Base-by-base conservation (phyloP, 2,113 vertebrate genomes). In the Mixornis gularis region DNA sequence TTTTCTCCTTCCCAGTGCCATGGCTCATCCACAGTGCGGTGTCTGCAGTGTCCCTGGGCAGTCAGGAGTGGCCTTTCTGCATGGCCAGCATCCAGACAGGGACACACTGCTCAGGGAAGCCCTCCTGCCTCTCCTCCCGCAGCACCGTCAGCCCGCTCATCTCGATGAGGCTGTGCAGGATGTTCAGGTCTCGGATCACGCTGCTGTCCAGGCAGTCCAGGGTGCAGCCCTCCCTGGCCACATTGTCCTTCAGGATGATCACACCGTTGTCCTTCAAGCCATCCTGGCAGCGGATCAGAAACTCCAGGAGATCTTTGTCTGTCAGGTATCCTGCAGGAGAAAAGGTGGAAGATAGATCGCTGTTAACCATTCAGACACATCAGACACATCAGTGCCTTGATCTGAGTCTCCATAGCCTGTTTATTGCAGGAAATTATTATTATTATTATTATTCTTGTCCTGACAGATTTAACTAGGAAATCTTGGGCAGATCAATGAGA, bases 41-140 rank as follows among this genome's bases (percentile, higher is more conserved):
- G 14, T 38, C 26, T 64, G 63, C 8, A 12, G 46, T 10, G 24
- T 9, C 56, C 3, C 6, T 3, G 6, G 16, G 27, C 27, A 44
- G 4, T 96, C 87, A 94, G 85, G 79, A 92, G 36, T 29, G 78
- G 64, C 43, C 17, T 26, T 96, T 96, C 72, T 96, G 96, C 98
- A 99, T 97, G 4, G 99, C 98, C 17, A 99, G 92, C 98, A 98
- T 99, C 99, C 99, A 99, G 58, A 99, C 98, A 0, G 99, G 99
- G 34, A 99, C 97, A 49, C 98, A 98, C 88, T 97, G 88, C 43
- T 99, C 99, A 1, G 99, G 99, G 55, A 99, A 98, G 9, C 98
- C 98, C 10, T 97, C 96, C 94, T 99, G 99, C 92, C 79, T 97
- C 97, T 99, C 97, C 51, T 98, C 97, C 20, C 70, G 96, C 73